Conservation (phyloP, 2,113 vertebrate genomes). For the Limnothrissa miodon region DNA sequence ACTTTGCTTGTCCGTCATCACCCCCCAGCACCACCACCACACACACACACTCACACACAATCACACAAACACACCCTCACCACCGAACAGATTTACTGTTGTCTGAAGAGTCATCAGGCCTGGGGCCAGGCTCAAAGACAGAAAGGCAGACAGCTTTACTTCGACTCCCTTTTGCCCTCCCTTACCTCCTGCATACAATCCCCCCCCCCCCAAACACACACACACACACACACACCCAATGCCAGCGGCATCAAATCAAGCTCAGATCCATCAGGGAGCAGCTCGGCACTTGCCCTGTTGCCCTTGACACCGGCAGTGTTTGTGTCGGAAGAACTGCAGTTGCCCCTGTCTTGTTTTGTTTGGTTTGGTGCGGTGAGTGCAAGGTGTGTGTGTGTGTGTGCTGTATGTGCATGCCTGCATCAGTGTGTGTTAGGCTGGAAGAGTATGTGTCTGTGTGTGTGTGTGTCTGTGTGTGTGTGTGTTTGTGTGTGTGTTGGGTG, state of each 20-base stretch:
- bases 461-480: slow-evolving; percentile 8
- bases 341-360: background rate
- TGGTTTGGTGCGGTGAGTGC: background rate
- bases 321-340: background rate
- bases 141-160: background rate
- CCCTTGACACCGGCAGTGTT: slow-evolving; percentile 20
- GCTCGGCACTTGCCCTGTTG: background rate
- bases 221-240: background rate
- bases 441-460: slow-evolving; percentile 18
- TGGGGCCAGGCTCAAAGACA: background rate
- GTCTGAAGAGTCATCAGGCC: background rate
- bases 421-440: background rate
- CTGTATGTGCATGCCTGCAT: no score
- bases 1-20: background rate
- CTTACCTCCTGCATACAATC: background rate
- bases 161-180: background rate
- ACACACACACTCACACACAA: background rate
- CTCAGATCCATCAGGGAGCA: background rate
- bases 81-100: background rate
- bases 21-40: background rate
- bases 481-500: background rate
- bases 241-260: background rate
- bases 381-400: background rate
- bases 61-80: background rate
- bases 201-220: background rate